Base-by-base conservation (phyloP, 2,888 invertebrate species). In the Acrobasis consociella region DNA sequence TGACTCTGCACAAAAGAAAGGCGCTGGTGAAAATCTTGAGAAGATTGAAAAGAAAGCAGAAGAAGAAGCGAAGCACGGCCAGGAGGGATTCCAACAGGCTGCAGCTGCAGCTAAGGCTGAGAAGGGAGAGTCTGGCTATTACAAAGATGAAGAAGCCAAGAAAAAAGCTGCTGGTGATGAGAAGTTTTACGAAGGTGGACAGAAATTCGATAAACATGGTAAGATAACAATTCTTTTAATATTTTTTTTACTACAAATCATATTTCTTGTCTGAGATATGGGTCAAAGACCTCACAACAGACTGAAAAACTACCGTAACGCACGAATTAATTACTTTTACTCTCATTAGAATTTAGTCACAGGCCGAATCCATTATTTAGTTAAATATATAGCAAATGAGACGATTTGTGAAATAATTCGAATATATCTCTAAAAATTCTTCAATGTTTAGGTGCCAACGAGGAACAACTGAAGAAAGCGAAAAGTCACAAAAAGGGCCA, bases 401-500 rank as follows among this genome's bases (percentile, higher is more conserved):
- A 46, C 10, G 46, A 46, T n/a, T 46, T 2, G n/a, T 46, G 5
- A 46, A 13, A n/a, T 46, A 13, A 2, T 31, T 31, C 7, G 31
- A 31, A 31, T 31, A 31, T 31, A 31, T 31, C 31, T 31, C 8
- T 42, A 42, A 42, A 11, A n/a, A 13, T 3, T 46, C 39, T 38
- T 38, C 15, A 13, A 63, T 58, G 70, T 73, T 51, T 67, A 87
- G 93, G 92, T 66, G 93, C 93, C 66, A 93, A 93, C 62, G 94
- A 93, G 62, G 93, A 92, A 61, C 91, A 94, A 67, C 71, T 94
- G 42, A 93, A 94, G 64, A 89, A 93, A 69, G 93, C 93, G 5
- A 92, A 93, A 61, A 93, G 94, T 53, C 94, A 94, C 78, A 94
- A 94, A 73, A 95, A 95, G 69, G 95, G 95, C 0, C 94, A 94